Percentiles rank a stretch among this genome's conserved stretches.
These are phyloP conservation scores for Sitophilus oryzae DNA, from an alignment of 1,140 invertebrate species.

Conservation along the genomic window DNA sequence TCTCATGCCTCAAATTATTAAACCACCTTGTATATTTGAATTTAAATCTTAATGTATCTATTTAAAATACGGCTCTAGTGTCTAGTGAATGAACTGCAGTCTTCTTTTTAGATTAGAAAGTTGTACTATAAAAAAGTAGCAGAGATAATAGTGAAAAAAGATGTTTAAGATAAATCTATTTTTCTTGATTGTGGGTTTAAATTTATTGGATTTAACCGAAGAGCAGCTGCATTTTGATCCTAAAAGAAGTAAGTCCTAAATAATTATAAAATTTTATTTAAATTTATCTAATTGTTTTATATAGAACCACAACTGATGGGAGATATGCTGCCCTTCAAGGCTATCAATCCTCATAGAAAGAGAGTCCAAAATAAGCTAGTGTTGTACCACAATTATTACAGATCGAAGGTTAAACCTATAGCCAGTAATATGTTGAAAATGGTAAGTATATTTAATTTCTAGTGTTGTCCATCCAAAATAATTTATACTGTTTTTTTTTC, in stretches of 20 bases:
- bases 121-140: background rate
- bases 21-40: too few species aligned
- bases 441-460: constrained; percentile 49
- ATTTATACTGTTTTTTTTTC: background rate
- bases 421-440: constrained; percentile 77
- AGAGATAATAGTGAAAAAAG: background rate
- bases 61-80: too few species aligned
- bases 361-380: constrained; percentile 66
- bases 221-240: constrained; percentile 13
- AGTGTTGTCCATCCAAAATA: background rate
- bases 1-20: too few species aligned
- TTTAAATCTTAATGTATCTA: too few species aligned
- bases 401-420: constrained; percentile 63
- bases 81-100: too few species aligned
- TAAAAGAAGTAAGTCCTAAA: constrained; percentile 16
- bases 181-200: background rate
- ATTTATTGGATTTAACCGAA: background rate
- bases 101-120: background rate
- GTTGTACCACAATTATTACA: constrained; percentile 70
- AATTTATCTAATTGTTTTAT: constrained; percentile 1
- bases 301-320: constrained; percentile 43
- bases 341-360: constrained; percentile 51
- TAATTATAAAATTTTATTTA: background rate
- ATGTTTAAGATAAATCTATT: too few species aligned
- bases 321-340: constrained; percentile 55